Evolutionary conservation across 2,797 vertebrate genomes (phyloP), one percentile per base, ranked within the genome.

Genomic region (Rhynchotus rufescens): DNA sequence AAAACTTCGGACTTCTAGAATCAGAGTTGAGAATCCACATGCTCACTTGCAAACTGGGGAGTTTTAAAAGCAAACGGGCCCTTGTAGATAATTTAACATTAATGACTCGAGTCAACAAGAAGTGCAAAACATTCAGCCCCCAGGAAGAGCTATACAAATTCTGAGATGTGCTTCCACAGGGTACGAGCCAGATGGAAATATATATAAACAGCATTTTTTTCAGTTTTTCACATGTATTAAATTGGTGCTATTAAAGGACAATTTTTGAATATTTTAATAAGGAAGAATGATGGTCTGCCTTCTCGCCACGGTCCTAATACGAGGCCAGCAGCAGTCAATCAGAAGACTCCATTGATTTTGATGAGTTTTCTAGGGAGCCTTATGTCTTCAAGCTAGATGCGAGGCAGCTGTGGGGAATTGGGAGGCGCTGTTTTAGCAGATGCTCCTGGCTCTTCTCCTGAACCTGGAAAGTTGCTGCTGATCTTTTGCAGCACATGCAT

Each of bases 41-140:
- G 67, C 54, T 91, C 28, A 22, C 88, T 94, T 81, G 73, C 71
- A 95, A 83, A n/a, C 89, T 84, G 67, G 92, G 89, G 89, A 89
- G 84, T 95, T 95, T 95, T 95, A 92, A 95, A 95, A 93, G 30
- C 86, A 95, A 95, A 92, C 52, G 5, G 89, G 89, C 84, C 92
- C 89, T 90, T 80, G 92, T 89, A 95, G 93, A 95, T 94, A 86
- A 95, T 90, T 92, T 54, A 87, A 76, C 91, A 89, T 93, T 95
- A 95, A 95, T 96, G 93, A 42, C 79, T 91, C 76, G 38, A 93
- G 86, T 95, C 93, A 94, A 92, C 78, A 88, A 95, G 92, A 89
- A 95, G 85, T 60, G 89, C 44, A 89, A 84, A 93, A 51, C 73
- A 52, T 77, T 84, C 67, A 83, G 57, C 19, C 80, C 68, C 44